Evolutionary conservation across 2,113 vertebrate genomes (phyloP).

Genomic region (Glareola pratincola): DNA sequence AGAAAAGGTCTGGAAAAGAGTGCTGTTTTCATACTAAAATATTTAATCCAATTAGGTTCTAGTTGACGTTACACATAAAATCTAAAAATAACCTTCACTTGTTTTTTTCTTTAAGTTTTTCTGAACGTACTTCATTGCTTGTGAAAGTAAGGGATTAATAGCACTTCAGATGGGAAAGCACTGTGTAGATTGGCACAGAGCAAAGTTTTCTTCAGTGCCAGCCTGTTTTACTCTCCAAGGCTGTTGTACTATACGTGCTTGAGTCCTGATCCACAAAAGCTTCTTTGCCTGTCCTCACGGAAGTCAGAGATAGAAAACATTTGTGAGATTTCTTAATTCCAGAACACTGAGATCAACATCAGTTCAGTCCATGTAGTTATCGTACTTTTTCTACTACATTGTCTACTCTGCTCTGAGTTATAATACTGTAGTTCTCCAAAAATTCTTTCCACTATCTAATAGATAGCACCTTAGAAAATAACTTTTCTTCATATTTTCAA

Average conservation of each 20-base stretch:
- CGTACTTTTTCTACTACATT: not conserved
- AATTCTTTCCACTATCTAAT: not conserved
- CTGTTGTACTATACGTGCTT: not conserved
- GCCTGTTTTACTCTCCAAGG: not conserved
- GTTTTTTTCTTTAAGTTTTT: not conserved
- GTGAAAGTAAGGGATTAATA: conserved; percentile 23
- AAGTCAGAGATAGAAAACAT: not conserved
- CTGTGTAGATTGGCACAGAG: not conserved
- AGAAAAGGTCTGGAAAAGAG: conserved; percentile 9
- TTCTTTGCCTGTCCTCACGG: not conserved
- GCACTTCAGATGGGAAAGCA: not conserved
- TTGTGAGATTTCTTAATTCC: not conserved
- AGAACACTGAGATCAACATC: not conserved
- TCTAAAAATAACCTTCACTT: conserved; percentile 25
- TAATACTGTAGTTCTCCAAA: not conserved
- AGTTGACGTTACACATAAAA: conserved; percentile 47
- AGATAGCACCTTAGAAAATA: not conserved
- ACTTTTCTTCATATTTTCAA: not conserved
- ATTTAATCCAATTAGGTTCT: conserved; percentile 57
- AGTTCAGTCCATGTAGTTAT: not conserved
- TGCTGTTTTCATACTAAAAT: conserved; percentile 29
- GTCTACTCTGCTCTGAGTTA: not conserved
- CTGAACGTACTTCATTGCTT: not conserved
- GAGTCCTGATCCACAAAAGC: not conserved
- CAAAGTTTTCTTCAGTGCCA: not conserved